phyloP scores from a whole-genome alignment of 2,888 invertebrate genomes.

The Drosophila atroscutellata region DNA sequence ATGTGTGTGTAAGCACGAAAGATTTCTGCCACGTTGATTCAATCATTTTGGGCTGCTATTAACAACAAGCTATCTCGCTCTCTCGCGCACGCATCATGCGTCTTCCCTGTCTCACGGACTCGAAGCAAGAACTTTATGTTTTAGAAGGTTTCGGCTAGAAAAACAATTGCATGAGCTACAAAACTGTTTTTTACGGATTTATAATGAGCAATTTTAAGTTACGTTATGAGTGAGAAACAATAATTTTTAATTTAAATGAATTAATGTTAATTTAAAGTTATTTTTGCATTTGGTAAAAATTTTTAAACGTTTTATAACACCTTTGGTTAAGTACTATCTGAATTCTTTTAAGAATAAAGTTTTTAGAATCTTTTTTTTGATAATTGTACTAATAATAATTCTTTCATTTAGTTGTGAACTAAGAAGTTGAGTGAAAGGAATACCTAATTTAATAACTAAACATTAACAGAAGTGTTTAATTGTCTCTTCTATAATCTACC shows the following conservation, averaged over 20 bases:
- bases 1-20: conserved; percentile 21
- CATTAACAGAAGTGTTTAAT: neutral
- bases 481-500: neutral
- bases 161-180: conserved; percentile 23
- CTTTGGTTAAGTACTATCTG: neutral
- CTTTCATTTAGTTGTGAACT: neutral
- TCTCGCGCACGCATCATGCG: conserved; percentile 3
- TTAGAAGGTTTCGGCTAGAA: conserved; percentile 17
- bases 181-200: too few species aligned
- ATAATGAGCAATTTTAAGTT: too few species aligned
- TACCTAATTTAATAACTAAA: neutral
- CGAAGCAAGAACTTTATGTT: neutral
- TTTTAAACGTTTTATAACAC: accelerated
- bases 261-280: neutral
- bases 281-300: neutral
- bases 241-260: neutral
- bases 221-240: neutral
- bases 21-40: conserved; percentile 62
- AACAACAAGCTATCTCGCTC: conserved; percentile 40
- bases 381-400: neutral
- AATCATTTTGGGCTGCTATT: conserved; percentile 70
- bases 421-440: neutral
- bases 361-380: neutral
- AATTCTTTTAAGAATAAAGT: neutral
- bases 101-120: conserved; percentile 24